phyloP scores from a whole-genome alignment of 2,113 vertebrate species.

The Campylorhamphus procurvoides region DNA sequence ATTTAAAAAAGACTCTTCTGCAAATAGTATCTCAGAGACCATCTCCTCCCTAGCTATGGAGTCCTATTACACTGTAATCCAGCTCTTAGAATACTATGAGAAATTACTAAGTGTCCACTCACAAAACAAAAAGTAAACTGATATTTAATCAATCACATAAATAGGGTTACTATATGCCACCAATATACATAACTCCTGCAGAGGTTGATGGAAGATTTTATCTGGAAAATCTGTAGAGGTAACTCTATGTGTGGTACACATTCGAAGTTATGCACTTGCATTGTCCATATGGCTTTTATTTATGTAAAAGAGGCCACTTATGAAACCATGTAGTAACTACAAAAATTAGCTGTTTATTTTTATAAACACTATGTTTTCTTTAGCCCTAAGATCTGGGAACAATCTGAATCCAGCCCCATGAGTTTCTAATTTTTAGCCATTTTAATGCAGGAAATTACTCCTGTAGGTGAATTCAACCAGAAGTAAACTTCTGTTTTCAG shows the following conservation, averaged over 20 bases:
- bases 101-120: background rate
- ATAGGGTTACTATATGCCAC: background rate
- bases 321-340: background rate
- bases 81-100: background rate
- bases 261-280: background rate
- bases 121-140: background rate
- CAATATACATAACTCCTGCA: background rate
- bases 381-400: background rate
- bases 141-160: background rate
- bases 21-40: background rate
- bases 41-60: background rate
- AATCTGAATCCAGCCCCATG: background rate
- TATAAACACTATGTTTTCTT: background rate
- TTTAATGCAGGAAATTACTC: background rate
- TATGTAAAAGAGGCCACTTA: background rate
- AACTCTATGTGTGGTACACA: background rate
- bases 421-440: background rate
- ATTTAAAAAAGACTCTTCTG: background rate
- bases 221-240: background rate
- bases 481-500: background rate
- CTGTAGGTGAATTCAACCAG: background rate
- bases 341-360: background rate
- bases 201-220: background rate
- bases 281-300: background rate
- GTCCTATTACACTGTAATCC: background rate